phyloP scores from a whole-genome alignment of 2,113 vertebrate species.

The Diadophis punctatus region DNA sequence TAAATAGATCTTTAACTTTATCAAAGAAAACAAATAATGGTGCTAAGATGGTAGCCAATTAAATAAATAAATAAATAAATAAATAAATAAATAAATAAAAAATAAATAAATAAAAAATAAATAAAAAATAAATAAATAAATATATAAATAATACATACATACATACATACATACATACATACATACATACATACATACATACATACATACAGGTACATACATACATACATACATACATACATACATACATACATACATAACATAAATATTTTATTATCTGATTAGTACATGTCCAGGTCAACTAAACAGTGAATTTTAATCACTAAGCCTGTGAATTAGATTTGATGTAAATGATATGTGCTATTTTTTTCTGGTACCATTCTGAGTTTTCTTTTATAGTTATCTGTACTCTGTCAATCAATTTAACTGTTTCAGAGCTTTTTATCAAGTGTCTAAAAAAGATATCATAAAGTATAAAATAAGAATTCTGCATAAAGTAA shows the following conservation, averaged over 20 bases:
- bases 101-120: no score
- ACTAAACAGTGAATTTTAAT: background rate
- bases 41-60: no score
- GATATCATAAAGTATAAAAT: no score
- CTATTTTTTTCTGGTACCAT: background rate
- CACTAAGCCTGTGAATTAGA: background rate
- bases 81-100: no score
- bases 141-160: no score
- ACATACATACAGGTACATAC: no score
- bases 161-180: no score
- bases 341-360: background rate
- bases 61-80: no score
- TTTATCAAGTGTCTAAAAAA: slow-evolving; percentile 1
- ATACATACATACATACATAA: no score
- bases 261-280: background rate
- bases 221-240: no score
- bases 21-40: background rate
- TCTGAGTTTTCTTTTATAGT: background rate
- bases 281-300: background rate
- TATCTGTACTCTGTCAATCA: background rate
- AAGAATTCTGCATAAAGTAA: background rate
- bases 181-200: no score
- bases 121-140: no score
- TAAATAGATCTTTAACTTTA: background rate
- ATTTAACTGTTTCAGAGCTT: background rate